A percentile compares a stretch with the other conserved stretches of the same genome.
Evolutionary conservation across 2,113 vertebrate species (phyloP).

Genomic region (Macquaria australasica): DNA sequence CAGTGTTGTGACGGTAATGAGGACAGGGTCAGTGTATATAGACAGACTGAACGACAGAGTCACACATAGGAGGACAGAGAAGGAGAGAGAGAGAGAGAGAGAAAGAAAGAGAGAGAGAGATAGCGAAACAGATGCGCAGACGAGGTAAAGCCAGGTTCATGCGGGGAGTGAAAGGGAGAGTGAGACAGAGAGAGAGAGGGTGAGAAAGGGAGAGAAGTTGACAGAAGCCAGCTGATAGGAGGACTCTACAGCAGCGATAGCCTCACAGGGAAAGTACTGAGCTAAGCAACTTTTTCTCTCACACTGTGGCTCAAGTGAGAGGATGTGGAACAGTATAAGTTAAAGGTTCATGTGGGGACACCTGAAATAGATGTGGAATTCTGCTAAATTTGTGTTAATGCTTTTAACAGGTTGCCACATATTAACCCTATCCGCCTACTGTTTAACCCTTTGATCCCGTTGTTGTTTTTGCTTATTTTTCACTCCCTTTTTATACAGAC

Average conservation of each 20-base stretch:
- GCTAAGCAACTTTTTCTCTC: constrained; percentile 64
- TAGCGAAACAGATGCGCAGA: constrained; percentile 41
- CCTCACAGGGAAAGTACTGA: constrained; percentile 54
- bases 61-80: constrained; percentile 47
- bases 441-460: neutral
- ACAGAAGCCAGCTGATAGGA: constrained; percentile 63
- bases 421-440: constrained; percentile 14
- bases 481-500: neutral
- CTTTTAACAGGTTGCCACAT: constrained; percentile 21
- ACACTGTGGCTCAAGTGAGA: constrained; percentile 25
- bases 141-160: constrained; percentile 49
- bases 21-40: constrained; percentile 74
- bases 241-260: constrained; percentile 35
- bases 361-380: neutral
- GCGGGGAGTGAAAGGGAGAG: constrained; percentile 25
- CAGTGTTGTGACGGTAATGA: constrained; percentile 80
- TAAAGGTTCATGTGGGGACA: constrained; percentile 37
- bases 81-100: constrained; percentile 11
- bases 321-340: constrained; percentile 30
- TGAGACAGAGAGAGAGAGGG: constrained; percentile 13
- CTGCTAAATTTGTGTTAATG: constrained; percentile 6
- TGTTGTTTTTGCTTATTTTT: neutral
- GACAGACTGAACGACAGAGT: constrained; percentile 64
- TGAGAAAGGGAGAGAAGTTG: constrained; percentile 42
- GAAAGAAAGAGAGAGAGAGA: constrained; percentile 5